Base-by-base conservation (phyloP, 2,113 vertebrate species). In the Rostratula benghalensis region DNA sequence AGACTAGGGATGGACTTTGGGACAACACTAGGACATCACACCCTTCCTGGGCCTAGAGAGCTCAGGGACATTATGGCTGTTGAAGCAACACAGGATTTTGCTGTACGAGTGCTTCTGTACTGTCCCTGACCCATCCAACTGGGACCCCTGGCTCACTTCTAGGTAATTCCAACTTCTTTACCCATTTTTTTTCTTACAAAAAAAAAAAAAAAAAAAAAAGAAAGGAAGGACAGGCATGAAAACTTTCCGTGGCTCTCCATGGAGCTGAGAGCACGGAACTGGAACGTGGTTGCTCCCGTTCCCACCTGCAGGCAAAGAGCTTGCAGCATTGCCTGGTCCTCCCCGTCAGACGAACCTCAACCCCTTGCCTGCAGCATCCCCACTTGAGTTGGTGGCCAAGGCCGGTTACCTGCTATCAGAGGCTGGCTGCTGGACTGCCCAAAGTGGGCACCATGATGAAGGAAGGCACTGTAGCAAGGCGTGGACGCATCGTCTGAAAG, bases 371-470 rank as follows among this genome's bases (percentile, higher is more conserved):
- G 90, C 90, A 96, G 95, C 85, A 97, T 91, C 90, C 97, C 96
- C 92, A 10, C 93, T 97, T 97, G 73, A 82, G 78, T 97, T 93
- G 13, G 81, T 93, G 95, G 94, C 93, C 95, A 94, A 93, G 97
- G 98, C 94, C 71, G 2, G 97, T 97, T 97, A 98, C 99, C 98
- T 99, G 98, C 98, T 98, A 98, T 98, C 97, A 98, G 98, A 94
- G 98, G 98, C 97, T 98, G 98, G 98, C 98, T 98, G 98, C 98
- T 97, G 98, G 98, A 98, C 95, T 98, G 98, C 98, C 98, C 98
- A 98, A 98, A 98, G 98, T 98, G 97, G 98, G 97, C 97, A 95
- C 98, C 98, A 94, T 98, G 97, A 82, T 98, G 98, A 97, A 97
- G 96, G 97, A 98, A 98, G 97, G 97, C 97, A 98, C 97, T 97